phyloP scores from a whole-genome alignment of 2,888 invertebrate species.

The Leptopilina myrica region DNA sequence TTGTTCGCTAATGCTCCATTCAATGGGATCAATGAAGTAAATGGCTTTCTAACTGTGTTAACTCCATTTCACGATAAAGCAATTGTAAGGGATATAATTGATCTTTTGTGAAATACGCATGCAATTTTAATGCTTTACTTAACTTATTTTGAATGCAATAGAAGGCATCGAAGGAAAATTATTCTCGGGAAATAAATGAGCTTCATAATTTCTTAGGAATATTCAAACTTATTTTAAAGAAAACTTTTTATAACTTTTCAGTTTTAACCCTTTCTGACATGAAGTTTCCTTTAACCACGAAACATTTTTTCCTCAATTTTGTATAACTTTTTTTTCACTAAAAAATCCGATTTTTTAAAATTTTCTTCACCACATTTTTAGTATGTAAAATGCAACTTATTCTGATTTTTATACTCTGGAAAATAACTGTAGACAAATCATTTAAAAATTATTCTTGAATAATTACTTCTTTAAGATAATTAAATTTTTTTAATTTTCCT shows the following conservation, averaged over 20 bases:
- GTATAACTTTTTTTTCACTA: too few species aligned
- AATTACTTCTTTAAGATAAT: too few species aligned
- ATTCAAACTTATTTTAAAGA: background rate
- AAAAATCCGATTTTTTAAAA: too few species aligned
- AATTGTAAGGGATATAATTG: slow-evolving; percentile 21
- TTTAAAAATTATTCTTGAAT: too few species aligned
- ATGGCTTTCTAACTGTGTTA: slow-evolving; percentile 21
- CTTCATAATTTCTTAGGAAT: background rate
- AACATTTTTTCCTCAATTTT: too few species aligned
- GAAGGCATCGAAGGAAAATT: background rate
- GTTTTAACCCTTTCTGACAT: too few species aligned
- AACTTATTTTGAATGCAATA: slow-evolving; percentile 9
- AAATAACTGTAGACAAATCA: too few species aligned
- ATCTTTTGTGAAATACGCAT: slow-evolving; percentile 18
- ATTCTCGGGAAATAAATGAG: background rate
- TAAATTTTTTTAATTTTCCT: too few species aligned
- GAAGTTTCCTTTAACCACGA: too few species aligned
- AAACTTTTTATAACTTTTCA: background rate
- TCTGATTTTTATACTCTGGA: too few species aligned
- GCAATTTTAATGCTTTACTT: background rate
- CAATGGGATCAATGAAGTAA: slow-evolving; percentile 15
- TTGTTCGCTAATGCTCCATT: slow-evolving; percentile 17
- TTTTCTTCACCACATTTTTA: too few species aligned
- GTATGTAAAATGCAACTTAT: too few species aligned
- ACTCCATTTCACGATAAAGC: slow-evolving; percentile 30